phyloP scores from a whole-genome alignment of 2,797 vertebrate species.

The Somateria mollissima region DNA sequence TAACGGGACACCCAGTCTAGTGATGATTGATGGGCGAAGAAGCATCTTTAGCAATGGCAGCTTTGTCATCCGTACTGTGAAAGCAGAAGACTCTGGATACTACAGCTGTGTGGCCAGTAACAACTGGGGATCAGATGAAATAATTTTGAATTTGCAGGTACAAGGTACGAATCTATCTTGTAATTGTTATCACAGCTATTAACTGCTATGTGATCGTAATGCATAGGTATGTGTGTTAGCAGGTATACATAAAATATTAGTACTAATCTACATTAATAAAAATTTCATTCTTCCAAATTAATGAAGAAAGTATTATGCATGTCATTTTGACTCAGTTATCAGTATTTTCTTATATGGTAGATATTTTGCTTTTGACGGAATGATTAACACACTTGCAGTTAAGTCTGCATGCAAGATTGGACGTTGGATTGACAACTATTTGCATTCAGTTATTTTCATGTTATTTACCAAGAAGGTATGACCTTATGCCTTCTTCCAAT shows the following conservation, averaged over 20 bases:
- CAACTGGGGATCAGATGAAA: slow-evolving; percentile 98
- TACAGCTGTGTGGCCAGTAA: slow-evolving; percentile 96
- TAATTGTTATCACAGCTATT: neutral
- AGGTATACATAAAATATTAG: neutral
- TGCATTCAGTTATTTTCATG: neutral
- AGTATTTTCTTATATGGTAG: neutral
- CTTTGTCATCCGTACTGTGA: slow-evolving; percentile 96
- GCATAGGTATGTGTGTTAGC: neutral
- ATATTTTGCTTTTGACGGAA: neutral
- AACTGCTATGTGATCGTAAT: neutral
- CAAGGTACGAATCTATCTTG: slow-evolving; percentile 83
- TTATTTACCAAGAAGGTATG: neutral
- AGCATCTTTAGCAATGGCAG: slow-evolving; percentile 94
- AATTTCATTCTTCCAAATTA: neutral
- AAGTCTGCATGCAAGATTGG: neutral
- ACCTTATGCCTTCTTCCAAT: neutral
- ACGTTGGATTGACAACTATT: neutral
- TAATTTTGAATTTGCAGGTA: slow-evolving; percentile 95
- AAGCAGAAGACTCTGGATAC: slow-evolving; percentile 97
- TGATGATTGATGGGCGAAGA: slow-evolving; percentile 92
- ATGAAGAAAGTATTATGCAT: neutral
- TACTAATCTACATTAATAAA: neutral
- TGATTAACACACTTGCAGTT: neutral
- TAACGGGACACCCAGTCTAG: slow-evolving; percentile 94
- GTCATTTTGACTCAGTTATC: neutral